Base-by-base conservation (phyloP, 1,140 invertebrate genomes). In the Heliothis subflexa region DNA sequence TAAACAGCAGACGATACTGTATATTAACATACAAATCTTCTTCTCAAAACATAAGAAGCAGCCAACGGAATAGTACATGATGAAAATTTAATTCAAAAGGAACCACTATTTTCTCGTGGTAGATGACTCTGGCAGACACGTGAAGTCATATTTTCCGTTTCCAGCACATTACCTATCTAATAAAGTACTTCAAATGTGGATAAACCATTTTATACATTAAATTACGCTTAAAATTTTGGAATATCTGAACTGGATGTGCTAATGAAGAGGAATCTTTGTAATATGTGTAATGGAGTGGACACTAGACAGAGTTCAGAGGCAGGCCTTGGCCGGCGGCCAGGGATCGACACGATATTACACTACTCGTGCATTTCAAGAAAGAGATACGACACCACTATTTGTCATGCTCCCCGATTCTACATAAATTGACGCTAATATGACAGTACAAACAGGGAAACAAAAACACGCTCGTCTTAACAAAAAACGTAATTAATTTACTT, bases 281-380 rank as follows among this genome's bases (percentile, higher is more conserved):
- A 59, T 57, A 77, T 78, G 78, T 71, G 64, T 77, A 68, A 82
- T 81, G 33, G 77, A 79, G 73, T 80, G 78, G 62, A 78, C 77
- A 80, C 68, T 50, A 68, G 49, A 78, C 45, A 73, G 55, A 81
- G 78, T 84, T 81, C 78, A 76, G 33, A 59, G 57, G 77, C 55
- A 73, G 72, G 55, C 79, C 61, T 81, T 85, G 85, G 85, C 81
- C 18, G 18, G 50, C 40, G 14, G 85, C 85, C 85, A 86, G 80
- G 70, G 71, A 81, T 80, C 68, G 59, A 72, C 72, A 62, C 59
- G 78, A 84, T 81, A 80, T 77, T 78, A 62, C 57, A 45, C 45
- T 62, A 25, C 64, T 79, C 79, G 64, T 81, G 57, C 68, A 82
- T 78, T 82, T 86, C 57, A 57, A 84, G 74, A 79, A 74, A 80